Percentiles rank a stretch among this genome's conserved stretches.
These are phyloP conservation scores for Urechis unicinctus DNA, from an alignment of 2,888 invertebrate genomes.

Conservation along the genomic window DNA sequence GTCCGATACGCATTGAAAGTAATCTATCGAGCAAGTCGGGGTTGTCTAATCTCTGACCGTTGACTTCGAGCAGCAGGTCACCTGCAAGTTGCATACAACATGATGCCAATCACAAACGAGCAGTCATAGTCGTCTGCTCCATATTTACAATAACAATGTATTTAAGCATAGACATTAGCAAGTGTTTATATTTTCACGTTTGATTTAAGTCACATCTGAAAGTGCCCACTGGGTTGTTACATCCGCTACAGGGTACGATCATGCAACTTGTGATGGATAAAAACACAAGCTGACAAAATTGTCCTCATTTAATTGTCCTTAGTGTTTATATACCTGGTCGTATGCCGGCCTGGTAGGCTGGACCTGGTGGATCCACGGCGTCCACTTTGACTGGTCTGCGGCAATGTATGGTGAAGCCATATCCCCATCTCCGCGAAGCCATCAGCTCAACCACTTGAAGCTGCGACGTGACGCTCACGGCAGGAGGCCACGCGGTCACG, in stretches of 20 bases:
- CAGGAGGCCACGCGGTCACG: slow-evolving; percentile 32
- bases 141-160: too few relatives aligned
- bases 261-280: too few relatives aligned
- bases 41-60: slow-evolving; percentile 27
- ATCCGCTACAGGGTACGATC: too few relatives aligned
- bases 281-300: background rate
- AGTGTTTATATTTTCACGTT: too few relatives aligned
- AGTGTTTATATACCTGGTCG: slow-evolving; percentile 35
- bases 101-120: too few relatives aligned
- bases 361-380: slow-evolving; percentile 35
- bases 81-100: too few relatives aligned
- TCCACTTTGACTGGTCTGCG: slow-evolving; percentile 34
- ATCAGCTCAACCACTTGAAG: slow-evolving; percentile 30
- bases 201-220: too few relatives aligned
- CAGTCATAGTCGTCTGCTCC: too few relatives aligned
- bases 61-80: slow-evolving; percentile 41
- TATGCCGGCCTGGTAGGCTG: slow-evolving; percentile 39
- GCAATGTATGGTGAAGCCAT: slow-evolving; percentile 36
- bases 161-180: too few relatives aligned
- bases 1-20: slow-evolving; percentile 26
- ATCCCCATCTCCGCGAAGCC: slow-evolving; percentile 29
- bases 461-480: slow-evolving; percentile 41
- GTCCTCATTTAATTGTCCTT: background rate
- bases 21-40: slow-evolving; percentile 25
- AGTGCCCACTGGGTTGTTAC: too few relatives aligned